Conservation (phyloP, 2,888 invertebrate species). For the Aphelenchoides bicaudatus region DNA sequence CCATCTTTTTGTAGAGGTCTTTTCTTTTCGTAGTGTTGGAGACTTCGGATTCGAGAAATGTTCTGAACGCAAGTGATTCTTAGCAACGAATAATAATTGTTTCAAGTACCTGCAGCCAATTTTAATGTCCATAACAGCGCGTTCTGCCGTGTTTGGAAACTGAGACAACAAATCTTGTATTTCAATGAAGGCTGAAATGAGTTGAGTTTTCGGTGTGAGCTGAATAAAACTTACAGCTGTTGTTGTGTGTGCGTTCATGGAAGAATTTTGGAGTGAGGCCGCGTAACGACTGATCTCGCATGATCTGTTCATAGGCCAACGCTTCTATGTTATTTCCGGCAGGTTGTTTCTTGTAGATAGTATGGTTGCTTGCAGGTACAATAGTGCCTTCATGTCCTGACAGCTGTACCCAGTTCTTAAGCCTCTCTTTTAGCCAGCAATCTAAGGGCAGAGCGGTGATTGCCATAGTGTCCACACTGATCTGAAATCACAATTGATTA, state of each 20-base stretch:
- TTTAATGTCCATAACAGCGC: slow-evolving; percentile 94
- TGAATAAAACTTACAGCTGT: slow-evolving; percentile 61
- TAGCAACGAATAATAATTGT: no score
- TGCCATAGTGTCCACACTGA: slow-evolving; percentile 59
- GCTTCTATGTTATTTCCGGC: slow-evolving; percentile 63
- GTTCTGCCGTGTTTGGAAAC: slow-evolving; percentile 82
- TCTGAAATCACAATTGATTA: slow-evolving; percentile 35
- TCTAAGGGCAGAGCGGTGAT: slow-evolving; percentile 60
- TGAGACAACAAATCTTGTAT: slow-evolving; percentile 86
- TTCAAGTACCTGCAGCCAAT: slow-evolving; percentile 76
- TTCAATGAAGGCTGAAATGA: slow-evolving; percentile 74
- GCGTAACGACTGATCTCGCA: slow-evolving; percentile 44
- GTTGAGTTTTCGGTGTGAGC: neutral
- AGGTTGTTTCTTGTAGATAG: slow-evolving; percentile 60
- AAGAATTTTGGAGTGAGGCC: slow-evolving; percentile 63
- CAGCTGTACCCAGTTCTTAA: slow-evolving; percentile 31
- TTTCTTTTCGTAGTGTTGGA: slow-evolving; percentile 76
- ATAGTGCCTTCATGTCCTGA: slow-evolving; percentile 55
- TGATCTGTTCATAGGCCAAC: slow-evolving; percentile 62
- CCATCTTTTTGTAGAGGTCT: slow-evolving; percentile 93
- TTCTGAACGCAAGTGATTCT: slow-evolving; percentile 64
- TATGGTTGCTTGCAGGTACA: slow-evolving; percentile 59
- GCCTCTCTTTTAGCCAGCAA: slow-evolving; percentile 59
- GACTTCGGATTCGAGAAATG: slow-evolving; percentile 91
- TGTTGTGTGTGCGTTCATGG: slow-evolving; percentile 62